Conservation (phyloP, 2,797 vertebrate genomes). For the Alauda arvensis region DNA sequence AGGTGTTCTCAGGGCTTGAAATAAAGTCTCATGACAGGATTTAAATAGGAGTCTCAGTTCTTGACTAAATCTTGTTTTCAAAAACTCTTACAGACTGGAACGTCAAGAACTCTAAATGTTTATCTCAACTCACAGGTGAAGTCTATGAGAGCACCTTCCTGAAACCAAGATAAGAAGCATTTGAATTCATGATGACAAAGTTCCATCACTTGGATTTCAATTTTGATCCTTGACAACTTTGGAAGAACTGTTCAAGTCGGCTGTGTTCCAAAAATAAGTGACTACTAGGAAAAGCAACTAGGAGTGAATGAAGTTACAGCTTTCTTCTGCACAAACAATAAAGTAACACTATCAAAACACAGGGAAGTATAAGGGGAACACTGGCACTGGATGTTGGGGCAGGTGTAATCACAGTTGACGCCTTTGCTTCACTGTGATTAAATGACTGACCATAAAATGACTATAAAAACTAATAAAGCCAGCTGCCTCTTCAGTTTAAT, state of each 20-base stretch:
- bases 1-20: not conserved
- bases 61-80: not conserved
- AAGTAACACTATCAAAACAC: not conserved
- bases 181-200: not conserved
- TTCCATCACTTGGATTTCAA: not conserved
- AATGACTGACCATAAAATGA: constrained; percentile 1
- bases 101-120: not conserved
- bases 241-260: not conserved
- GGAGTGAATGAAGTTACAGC: not conserved
- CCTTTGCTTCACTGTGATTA: not conserved
- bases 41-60: not conserved
- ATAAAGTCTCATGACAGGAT: not conserved
- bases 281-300: not conserved
- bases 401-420: not conserved
- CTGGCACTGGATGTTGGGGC: accelerated
- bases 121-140: not conserved
- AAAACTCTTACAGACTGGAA: not conserved
- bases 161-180: not conserved
- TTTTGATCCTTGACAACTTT: accelerated
- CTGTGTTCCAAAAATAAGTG: not conserved
- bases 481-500: not conserved
- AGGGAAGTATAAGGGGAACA: not conserved
- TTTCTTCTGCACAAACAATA: not conserved
- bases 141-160: not conserved
- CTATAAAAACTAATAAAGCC: not conserved